These are phyloP conservation scores for Excalfactoria chinensis DNA, from an alignment of 2,113 vertebrate species.

Conservation along the genomic window DNA sequence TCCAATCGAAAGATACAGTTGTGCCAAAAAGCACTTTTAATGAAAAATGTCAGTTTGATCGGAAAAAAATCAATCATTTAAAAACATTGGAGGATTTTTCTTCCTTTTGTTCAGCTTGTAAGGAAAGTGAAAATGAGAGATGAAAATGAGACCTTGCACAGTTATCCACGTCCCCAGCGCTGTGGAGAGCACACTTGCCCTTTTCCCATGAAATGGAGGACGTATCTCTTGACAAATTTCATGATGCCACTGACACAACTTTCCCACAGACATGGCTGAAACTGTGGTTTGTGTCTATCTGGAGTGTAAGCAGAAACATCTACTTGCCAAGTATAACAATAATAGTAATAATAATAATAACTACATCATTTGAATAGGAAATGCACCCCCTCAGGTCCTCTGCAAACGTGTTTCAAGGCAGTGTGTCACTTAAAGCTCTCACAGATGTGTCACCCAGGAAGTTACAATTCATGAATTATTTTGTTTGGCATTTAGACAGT, in stretches of 20 bases:
- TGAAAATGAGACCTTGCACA: neutral
- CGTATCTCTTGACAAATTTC: neutral
- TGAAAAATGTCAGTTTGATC: neutral
- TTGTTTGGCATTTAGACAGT: neutral
- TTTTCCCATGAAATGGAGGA: neutral
- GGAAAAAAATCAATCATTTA: neutral
- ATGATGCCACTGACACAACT: neutral
- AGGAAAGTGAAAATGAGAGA: neutral
- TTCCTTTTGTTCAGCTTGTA: neutral
- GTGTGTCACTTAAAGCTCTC: neutral
- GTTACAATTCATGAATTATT: neutral
- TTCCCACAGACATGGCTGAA: neutral
- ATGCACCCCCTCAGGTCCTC: neutral
- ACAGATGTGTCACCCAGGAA: neutral
- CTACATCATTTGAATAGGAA: neutral
- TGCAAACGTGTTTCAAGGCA: neutral
- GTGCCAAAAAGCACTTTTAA: slow-evolving; percentile 51
- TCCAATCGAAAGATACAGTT: slow-evolving; percentile 19
- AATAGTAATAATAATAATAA: neutral
- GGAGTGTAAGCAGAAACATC: neutral
- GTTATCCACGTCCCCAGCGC: neutral
- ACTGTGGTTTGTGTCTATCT: neutral
- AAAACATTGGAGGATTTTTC: neutral
- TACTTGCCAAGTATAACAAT: neutral
- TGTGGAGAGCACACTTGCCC: neutral